phyloP scores from a whole-genome alignment of 2,797 vertebrate species.

The Leucoraja ocellata region DNA sequence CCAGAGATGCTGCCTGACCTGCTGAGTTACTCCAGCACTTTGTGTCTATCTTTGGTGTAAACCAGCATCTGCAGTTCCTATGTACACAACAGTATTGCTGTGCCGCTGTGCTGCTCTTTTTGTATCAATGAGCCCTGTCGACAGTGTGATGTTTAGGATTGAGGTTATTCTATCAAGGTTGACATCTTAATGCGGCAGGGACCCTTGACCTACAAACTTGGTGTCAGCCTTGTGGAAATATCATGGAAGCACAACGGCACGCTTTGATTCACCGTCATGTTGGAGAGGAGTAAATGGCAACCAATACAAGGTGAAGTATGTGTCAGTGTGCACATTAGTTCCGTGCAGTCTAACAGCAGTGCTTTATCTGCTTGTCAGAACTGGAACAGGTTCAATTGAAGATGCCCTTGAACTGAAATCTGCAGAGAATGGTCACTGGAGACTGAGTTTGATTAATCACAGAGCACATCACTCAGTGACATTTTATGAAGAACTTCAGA shows the following conservation, averaged over 20 bases:
- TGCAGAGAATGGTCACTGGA: neutral
- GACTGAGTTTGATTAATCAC: neutral
- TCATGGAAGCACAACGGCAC: neutral
- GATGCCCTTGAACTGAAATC: slow-evolving; percentile 10
- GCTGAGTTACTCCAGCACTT: too few species aligned
- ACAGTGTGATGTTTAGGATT: neutral
- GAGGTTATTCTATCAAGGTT: neutral
- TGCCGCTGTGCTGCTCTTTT: too few species aligned
- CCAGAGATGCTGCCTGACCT: too few species aligned
- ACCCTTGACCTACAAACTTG: too few species aligned
- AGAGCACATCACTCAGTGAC: neutral
- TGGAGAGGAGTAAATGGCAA: neutral
- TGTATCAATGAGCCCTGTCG: too few species aligned
- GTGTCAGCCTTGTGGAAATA: neutral
- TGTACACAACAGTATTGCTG: too few species aligned
- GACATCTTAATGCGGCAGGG: neutral
- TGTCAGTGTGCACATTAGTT: neutral
- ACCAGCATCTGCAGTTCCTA: too few species aligned
- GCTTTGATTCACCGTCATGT: neutral
- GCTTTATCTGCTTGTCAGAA: neutral
- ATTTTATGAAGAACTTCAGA: neutral
- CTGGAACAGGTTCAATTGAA: neutral
- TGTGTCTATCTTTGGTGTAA: too few species aligned
- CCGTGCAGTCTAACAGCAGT: neutral
- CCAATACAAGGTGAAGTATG: neutral